These are phyloP conservation scores for Zaprionus capensis DNA, from an alignment of 1,140 invertebrate genomes.

Conservation along the genomic window DNA sequence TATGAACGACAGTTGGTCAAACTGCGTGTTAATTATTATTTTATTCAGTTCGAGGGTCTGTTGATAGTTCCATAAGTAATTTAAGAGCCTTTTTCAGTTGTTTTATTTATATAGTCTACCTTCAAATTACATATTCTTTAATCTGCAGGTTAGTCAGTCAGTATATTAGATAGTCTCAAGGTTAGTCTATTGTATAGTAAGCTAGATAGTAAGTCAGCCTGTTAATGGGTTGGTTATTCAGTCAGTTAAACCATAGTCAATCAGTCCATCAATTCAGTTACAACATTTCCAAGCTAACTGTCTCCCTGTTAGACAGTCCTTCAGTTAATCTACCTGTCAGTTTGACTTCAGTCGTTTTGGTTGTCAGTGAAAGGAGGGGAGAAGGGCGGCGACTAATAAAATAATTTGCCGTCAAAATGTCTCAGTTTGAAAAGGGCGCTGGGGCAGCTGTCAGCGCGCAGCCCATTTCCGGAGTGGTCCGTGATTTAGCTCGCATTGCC, in stretches of 20 bases:
- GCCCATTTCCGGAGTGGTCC: constrained; percentile 14
- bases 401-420: constrained; percentile 74
- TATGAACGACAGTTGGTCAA: too few species aligned
- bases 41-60: too few species aligned
- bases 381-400: constrained; percentile 56
- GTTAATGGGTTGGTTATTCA: background rate
- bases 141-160: background rate
- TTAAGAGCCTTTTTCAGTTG: too few species aligned
- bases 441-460: constrained; percentile 12
- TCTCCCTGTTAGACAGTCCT: background rate
- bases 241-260: background rate
- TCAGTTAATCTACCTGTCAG: constrained; percentile 22
- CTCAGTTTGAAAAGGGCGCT: constrained; percentile 66
- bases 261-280: background rate
- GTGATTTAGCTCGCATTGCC: background rate
- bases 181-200: background rate
- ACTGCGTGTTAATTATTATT: too few species aligned
- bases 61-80: too few species aligned
- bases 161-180: background rate
- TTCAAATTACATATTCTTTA: background rate
- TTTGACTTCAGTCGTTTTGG: constrained; percentile 11
- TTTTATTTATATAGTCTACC: background rate
- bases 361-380: background rate
- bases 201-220: background rate
- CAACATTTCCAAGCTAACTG: background rate